phyloP scores from a whole-genome alignment of 2,113 vertebrate genomes.

The Solea senegalensis region DNA sequence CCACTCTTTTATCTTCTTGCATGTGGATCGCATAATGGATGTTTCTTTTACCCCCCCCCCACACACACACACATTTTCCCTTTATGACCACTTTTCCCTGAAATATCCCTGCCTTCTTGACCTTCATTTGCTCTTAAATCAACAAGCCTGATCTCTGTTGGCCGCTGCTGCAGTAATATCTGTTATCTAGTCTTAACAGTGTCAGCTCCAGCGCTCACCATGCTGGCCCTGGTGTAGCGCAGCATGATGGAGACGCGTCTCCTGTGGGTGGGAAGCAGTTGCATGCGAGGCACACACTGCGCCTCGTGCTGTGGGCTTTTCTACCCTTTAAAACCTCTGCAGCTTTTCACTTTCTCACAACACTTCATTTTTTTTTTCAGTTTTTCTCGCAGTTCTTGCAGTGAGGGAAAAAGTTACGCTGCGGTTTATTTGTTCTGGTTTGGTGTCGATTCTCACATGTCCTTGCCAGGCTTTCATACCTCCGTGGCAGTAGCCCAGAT shows the following conservation, averaged over 20 bases:
- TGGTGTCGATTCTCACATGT: conserved; percentile 77
- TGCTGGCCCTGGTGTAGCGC: conserved; percentile 29
- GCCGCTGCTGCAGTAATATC: conserved; percentile 2
- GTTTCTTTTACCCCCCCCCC: conserved; percentile 1
- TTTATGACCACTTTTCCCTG: neutral
- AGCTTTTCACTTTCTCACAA: conserved; percentile 54
- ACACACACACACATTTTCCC: conserved; percentile 3
- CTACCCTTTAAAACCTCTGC: conserved; percentile 60
- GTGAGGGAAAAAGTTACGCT: conserved; percentile 71
- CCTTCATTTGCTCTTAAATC: conserved; percentile 29
- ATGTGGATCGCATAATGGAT: conserved; percentile 2
- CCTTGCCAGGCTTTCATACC: conserved; percentile 71
- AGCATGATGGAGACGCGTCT: conserved; percentile 48
- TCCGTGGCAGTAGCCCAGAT: conserved; percentile 73
- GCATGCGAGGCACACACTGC: conserved; percentile 72
- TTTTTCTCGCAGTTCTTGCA: conserved; percentile 40
- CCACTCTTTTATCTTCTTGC: neutral
- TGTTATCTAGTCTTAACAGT: conserved; percentile 30
- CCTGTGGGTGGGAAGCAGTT: conserved; percentile 75
- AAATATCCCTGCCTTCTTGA: conserved; percentile 19
- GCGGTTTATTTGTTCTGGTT: conserved; percentile 79
- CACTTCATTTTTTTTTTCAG: conserved; percentile 33
- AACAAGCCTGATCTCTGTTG: neutral
- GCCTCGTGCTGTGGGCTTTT: conserved; percentile 64
- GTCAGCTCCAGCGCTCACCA: conserved; percentile 43